Evolutionary conservation across 2,888 invertebrate genomes (phyloP).

Genomic region (Strigamia transsilvanica): DNA sequence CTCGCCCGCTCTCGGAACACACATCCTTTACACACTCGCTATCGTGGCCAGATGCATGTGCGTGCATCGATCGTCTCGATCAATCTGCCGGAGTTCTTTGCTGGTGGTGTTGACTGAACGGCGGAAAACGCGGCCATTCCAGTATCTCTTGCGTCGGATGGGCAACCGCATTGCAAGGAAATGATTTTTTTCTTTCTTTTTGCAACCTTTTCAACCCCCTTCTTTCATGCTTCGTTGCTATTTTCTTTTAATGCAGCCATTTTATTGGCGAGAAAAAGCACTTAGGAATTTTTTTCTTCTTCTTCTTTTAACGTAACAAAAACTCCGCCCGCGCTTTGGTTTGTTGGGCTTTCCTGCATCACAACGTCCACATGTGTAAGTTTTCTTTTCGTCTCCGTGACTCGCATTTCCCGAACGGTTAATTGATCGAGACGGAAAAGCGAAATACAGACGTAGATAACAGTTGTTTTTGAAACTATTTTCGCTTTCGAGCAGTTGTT

Average conservation of each 20-base stretch:
- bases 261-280: not conserved
- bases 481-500: not conserved
- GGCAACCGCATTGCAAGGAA: not conserved
- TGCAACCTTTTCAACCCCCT: too few species aligned
- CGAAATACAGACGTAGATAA: too few species aligned
- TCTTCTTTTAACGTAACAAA: not conserved
- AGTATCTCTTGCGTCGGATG: not conserved
- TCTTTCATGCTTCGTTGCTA: not conserved
- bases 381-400: too few species aligned
- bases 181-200: not conserved
- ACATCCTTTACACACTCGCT: not conserved
- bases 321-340: not conserved
- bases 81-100: conserved; percentile 7
- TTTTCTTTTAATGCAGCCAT: not conserved
- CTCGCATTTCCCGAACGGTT: too few species aligned
- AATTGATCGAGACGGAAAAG: too few species aligned
- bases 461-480: not conserved
- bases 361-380: too few species aligned
- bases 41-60: not conserved
- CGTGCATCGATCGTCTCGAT: conserved; percentile 2
- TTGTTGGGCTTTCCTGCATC: not conserved
- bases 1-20: not conserved
- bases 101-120: not conserved
- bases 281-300: not conserved
- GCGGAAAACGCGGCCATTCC: conserved; percentile 16